phyloP scores from a whole-genome alignment of 2,797 vertebrate species.

The Valencia hispanica region DNA sequence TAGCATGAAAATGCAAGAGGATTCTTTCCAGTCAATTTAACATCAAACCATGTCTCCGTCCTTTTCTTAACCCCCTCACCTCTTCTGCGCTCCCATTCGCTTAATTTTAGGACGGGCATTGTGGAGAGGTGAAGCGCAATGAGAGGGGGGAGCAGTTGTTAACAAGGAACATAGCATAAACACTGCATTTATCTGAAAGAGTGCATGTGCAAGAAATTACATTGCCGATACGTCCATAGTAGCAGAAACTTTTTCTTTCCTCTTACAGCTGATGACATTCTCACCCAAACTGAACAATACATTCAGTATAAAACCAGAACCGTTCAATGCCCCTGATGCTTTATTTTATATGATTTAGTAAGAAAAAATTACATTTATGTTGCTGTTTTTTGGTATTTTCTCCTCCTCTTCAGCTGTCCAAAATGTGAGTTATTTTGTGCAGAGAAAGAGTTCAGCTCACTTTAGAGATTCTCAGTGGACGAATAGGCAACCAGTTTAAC shows the following conservation, averaged over 20 bases:
- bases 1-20: slow-evolving; percentile 80
- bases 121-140: slow-evolving; percentile 67
- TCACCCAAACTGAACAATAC: neutral
- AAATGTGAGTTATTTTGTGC: neutral
- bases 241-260: neutral
- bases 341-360: neutral
- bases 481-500: neutral
- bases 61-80: slow-evolving; percentile 60
- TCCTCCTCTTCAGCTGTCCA: neutral
- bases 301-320: neutral
- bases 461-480: neutral
- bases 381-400: neutral
- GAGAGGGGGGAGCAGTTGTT: slow-evolving; percentile 64
- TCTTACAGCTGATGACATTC: neutral
- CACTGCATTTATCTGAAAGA: slow-evolving; percentile 30
- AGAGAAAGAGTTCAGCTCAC: neutral
- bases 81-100: slow-evolving; percentile 45
- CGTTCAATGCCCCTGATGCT: neutral
- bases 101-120: slow-evolving; percentile 68
- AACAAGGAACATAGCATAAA: slow-evolving; percentile 55
- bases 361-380: neutral
- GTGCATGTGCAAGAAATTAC: slow-evolving; percentile 15
- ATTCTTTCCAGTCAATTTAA: slow-evolving; percentile 83
- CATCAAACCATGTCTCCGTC: slow-evolving; percentile 59
- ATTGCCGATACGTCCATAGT: no score